phyloP scores from a whole-genome alignment of 2,113 vertebrate genomes.

The Pelobates fuscus region DNA sequence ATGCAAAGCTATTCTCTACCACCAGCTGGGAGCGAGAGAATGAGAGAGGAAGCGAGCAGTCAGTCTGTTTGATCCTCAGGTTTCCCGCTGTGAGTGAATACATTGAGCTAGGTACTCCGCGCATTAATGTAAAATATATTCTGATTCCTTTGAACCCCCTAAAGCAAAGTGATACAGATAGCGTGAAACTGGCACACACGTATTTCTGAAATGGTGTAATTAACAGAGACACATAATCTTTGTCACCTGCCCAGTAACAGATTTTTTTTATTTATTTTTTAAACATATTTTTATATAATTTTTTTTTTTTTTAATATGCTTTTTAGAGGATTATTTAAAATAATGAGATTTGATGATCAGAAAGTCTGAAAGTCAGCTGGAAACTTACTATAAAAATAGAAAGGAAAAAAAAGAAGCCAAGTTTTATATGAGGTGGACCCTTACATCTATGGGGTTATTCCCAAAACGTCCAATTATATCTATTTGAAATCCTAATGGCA shows the following conservation, averaged over 20 bases:
- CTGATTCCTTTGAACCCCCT: conserved; percentile 55
- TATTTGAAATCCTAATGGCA: no score
- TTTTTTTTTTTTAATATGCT: no score
- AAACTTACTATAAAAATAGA: no score
- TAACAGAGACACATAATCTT: conserved; percentile 32
- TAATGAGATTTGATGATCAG: no score
- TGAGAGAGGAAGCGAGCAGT: conserved; percentile 68
- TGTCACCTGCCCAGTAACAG: background rate
- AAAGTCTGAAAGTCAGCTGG: no score
- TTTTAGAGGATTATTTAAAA: no score
- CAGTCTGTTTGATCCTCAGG: conserved; percentile 65
- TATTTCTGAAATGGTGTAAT: conserved; percentile 28
- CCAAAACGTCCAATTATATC: no score
- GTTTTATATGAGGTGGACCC: no score
- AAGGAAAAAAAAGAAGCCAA: no score
- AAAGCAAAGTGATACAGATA: conserved; percentile 59
- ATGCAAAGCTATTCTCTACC: conserved; percentile 63
- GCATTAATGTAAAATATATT: conserved; percentile 59
- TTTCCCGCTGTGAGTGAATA: conserved; percentile 62
- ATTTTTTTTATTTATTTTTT: no score
- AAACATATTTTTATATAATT: no score
- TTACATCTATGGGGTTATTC: no score
- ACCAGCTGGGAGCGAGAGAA: conserved; percentile 61
- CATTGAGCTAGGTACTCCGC: conserved; percentile 53
- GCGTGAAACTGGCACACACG: conserved; percentile 53